These are phyloP conservation scores for Psophia crepitans DNA, from an alignment of 2,113 vertebrate species.

Conservation along the genomic window DNA sequence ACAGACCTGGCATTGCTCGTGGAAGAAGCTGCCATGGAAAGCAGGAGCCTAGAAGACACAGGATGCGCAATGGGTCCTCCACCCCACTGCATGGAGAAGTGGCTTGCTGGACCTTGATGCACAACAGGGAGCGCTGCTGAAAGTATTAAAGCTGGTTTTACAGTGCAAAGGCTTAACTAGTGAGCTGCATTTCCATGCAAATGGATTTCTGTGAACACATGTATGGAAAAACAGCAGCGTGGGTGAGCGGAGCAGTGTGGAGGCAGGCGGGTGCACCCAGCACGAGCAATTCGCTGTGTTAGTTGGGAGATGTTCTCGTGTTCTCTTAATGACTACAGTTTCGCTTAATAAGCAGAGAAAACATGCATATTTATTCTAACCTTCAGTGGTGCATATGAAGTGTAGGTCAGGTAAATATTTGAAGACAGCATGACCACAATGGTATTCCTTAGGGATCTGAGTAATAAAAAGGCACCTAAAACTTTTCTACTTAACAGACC, in stretches of 20 bases:
- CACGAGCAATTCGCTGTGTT: background rate
- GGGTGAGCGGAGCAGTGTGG: background rate
- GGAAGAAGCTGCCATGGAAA: background rate
- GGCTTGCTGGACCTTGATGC: background rate
- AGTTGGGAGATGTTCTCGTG: background rate
- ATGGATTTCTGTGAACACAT: background rate
- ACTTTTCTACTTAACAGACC: background rate
- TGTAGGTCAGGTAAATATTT: background rate
- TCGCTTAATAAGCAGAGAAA: background rate
- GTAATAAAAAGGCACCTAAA: background rate
- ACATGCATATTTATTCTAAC: background rate
- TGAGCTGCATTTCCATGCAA: background rate
- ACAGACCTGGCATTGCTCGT: background rate
- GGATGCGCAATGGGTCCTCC: fast-evolving
- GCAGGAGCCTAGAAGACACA: background rate
- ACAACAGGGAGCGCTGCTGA: background rate
- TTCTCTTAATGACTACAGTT: background rate
- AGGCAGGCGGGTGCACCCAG: background rate
- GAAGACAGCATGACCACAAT: background rate
- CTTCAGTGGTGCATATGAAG: background rate
- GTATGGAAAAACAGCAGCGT: background rate
- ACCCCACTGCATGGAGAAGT: background rate
- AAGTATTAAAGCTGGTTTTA: background rate
- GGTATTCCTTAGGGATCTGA: background rate
- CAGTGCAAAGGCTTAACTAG: background rate